phyloP scores from a whole-genome alignment of 2,888 invertebrate species.

The Melinaea marsaeus region DNA sequence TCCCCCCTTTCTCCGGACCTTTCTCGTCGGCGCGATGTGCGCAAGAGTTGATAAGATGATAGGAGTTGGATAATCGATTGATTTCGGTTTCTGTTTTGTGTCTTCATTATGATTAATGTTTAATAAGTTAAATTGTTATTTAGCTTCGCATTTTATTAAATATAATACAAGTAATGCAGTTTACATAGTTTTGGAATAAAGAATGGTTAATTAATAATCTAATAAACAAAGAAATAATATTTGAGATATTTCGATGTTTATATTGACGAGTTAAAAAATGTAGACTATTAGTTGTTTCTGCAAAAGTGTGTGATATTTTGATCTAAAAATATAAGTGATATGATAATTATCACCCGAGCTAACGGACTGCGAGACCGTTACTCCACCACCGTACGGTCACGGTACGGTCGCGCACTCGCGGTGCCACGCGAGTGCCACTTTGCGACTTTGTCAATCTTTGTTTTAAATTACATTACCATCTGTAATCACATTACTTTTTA shows the following conservation, averaged over 20 bases:
- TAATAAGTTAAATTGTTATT: constrained; percentile 2
- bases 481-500: too few relatives aligned
- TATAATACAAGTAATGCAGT: too few relatives aligned
- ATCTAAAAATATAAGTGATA: constrained; percentile 8
- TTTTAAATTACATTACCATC: too few relatives aligned
- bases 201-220: too few relatives aligned
- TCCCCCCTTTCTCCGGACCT: constrained; percentile 8
- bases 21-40: constrained; percentile 3
- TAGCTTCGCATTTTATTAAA: too few relatives aligned
- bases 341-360: constrained; percentile 29
- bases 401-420: not conserved
- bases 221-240: too few relatives aligned
- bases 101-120: not conserved
- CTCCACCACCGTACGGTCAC: constrained; percentile 11
- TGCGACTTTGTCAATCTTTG: too few relatives aligned
- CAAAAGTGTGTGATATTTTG: constrained; percentile 12
- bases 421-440: too few relatives aligned
- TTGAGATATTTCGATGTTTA: too few relatives aligned
- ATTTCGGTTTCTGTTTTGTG: constrained; percentile 7
- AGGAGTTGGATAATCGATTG: constrained; percentile 38
- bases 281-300: too few relatives aligned
- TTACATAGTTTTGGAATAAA: too few relatives aligned
- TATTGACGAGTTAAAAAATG: too few relatives aligned
- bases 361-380: constrained; percentile 30
- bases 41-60: constrained; percentile 32